Conservation (phyloP, 2,888 invertebrate species). For the Noctua janthe region DNA sequence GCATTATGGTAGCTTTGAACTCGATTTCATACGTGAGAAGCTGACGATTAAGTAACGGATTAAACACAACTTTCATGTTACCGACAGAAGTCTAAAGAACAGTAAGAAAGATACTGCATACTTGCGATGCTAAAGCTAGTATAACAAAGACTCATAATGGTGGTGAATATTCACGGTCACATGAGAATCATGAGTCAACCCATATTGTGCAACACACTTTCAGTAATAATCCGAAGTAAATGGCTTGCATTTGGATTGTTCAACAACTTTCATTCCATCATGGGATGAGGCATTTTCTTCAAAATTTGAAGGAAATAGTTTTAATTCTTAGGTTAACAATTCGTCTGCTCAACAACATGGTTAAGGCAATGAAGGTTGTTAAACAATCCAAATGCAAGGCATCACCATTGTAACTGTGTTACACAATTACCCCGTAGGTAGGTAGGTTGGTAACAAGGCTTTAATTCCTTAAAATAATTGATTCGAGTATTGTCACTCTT, state of each 20-base stretch:
- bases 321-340: background rate
- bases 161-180: background rate
- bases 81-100: slow-evolving; percentile 13
- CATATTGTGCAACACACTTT: too few species aligned
- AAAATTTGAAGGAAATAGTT: background rate
- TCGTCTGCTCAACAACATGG: background rate
- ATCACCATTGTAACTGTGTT: background rate
- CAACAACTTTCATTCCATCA: background rate
- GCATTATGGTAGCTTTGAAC: slow-evolving; percentile 23
- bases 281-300: too few species aligned
- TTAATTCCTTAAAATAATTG: background rate
- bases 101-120: background rate
- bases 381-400: background rate
- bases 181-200: background rate
- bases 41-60: slow-evolving; percentile 24
- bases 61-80: slow-evolving; percentile 30
- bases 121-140: background rate
- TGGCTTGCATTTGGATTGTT: too few species aligned
- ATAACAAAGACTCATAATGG: background rate
- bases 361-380: background rate
- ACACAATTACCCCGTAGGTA: background rate
- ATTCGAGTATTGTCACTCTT: background rate
- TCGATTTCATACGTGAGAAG: slow-evolving; percentile 42
- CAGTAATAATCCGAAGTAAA: too few species aligned
- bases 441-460: background rate